These are phyloP conservation scores for Bolinopsis microptera DNA, from an alignment of 37 sponge, comb jelly and placozoan genomes.

Conservation along the genomic window DNA sequence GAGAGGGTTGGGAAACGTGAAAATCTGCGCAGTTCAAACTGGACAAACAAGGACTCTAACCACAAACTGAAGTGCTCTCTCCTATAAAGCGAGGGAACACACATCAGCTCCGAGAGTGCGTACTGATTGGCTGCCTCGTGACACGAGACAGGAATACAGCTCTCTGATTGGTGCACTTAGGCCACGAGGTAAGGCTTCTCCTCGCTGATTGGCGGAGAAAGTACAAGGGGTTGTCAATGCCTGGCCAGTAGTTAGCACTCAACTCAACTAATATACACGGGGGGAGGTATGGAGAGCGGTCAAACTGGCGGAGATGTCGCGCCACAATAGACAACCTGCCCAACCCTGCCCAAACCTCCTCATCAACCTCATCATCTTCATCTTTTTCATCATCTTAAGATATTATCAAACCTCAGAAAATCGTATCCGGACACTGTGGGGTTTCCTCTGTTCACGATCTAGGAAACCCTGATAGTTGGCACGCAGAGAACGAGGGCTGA, in stretches of 20 bases:
- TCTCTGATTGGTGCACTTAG: not conserved
- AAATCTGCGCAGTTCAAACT: not conserved
- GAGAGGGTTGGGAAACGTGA: not conserved
- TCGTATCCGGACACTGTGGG: no score
- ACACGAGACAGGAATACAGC: not conserved
- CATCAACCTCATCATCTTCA: not conserved
- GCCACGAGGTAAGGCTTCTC: not conserved
- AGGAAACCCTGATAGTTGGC: not conserved
- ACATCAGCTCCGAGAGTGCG: not conserved
- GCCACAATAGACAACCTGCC: not conserved
- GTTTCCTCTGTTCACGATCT: not conserved
- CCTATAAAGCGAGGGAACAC: not conserved
- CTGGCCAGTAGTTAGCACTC: conserved; percentile 2
- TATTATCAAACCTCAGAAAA: no score
- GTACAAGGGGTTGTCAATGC: conserved; percentile 27
- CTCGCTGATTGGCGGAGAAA: not conserved
- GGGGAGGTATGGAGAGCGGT: not conserved
- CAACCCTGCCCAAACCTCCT: not conserved
- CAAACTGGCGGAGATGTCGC: not conserved
- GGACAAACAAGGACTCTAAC: not conserved
- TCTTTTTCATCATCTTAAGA: not conserved
- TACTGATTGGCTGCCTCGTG: not conserved
- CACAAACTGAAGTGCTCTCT: not conserved
- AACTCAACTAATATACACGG: conserved; percentile 4
- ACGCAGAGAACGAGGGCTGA: not conserved